A percentile compares a stretch with the other conserved stretches of the same genome.
phyloP scores from a whole-genome alignment of 2,888 invertebrate species.

The Muscina levida region DNA sequence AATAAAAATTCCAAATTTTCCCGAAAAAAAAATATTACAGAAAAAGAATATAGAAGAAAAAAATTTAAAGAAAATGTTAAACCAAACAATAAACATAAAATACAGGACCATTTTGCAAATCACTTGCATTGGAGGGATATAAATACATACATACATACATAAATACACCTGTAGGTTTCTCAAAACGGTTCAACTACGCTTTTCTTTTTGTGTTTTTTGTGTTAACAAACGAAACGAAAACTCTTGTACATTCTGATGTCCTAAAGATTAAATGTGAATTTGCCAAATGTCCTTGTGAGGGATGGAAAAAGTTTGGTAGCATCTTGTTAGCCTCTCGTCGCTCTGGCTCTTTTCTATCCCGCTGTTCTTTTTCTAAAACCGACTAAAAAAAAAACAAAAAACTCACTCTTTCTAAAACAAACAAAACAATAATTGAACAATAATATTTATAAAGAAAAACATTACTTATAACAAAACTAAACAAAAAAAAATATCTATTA shows the following conservation, averaged over 20 bases:
- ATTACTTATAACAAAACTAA: too few species aligned
- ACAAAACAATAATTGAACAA: slow-evolving; percentile 66
- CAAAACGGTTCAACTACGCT: not conserved
- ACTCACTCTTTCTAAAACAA: slow-evolving; percentile 47
- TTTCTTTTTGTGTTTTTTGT: not conserved
- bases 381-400: slow-evolving; percentile 9
- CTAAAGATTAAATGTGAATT: slow-evolving; percentile 28
- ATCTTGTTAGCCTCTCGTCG: not conserved
- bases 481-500: not conserved
- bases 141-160: too few species aligned
- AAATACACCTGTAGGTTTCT: not conserved
- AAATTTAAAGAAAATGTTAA: not conserved
- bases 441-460: slow-evolving; percentile 62
- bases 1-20: slow-evolving; percentile 34
- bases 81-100: too few species aligned
- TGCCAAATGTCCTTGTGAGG: not conserved
- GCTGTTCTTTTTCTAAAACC: slow-evolving; percentile 10
- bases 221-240: too few species aligned
- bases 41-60: not conserved
- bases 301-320: not conserved
- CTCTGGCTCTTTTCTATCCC: not conserved
- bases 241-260: not conserved
- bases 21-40: slow-evolving; percentile 30
- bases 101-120: too few species aligned
- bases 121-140: too few species aligned